Conservation (phyloP, 2,888 invertebrate genomes). For the Phania funesta region DNA sequence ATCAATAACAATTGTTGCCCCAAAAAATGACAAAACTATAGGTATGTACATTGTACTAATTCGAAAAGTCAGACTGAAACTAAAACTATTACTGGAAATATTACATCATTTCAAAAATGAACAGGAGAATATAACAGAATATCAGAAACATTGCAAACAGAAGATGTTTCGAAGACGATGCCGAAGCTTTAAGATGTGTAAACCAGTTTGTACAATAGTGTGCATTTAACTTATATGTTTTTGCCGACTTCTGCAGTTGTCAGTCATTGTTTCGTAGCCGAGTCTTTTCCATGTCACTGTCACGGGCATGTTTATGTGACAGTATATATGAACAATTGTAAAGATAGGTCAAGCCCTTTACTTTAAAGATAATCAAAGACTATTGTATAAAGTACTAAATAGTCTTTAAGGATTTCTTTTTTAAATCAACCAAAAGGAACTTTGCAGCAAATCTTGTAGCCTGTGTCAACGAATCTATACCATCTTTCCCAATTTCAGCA, state of each 20-base stretch:
- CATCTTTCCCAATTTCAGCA: background rate
- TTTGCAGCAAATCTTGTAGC: no score
- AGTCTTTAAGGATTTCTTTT: no score
- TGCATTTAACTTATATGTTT: slow-evolving; percentile 57
- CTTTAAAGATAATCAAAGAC: no score
- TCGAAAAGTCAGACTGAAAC: slow-evolving; percentile 16
- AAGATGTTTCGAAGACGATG: background rate
- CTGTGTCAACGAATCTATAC: no score
- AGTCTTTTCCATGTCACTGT: slow-evolving; percentile 78
- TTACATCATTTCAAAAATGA: background rate
- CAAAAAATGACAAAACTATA: background rate
- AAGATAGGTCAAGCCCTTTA: background rate
- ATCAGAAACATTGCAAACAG: slow-evolving; percentile 45
- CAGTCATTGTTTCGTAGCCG: slow-evolving; percentile 76
- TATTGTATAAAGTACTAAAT: no score
- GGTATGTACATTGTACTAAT: background rate
- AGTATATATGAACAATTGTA: slow-evolving; percentile 70
- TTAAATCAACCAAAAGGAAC: no score
- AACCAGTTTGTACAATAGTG: background rate
- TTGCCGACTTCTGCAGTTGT: slow-evolving; percentile 69
- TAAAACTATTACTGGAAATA: slow-evolving; percentile 23
- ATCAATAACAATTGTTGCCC: background rate
- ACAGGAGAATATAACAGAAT: background rate
- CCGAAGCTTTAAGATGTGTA: background rate
- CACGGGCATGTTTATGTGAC: slow-evolving; percentile 78